Percentiles rank a stretch among this genome's conserved stretches.
These are phyloP conservation scores for Cyrtodaria siliqua DNA, from an alignment of 2,888 invertebrate species.

Conservation along the genomic window DNA sequence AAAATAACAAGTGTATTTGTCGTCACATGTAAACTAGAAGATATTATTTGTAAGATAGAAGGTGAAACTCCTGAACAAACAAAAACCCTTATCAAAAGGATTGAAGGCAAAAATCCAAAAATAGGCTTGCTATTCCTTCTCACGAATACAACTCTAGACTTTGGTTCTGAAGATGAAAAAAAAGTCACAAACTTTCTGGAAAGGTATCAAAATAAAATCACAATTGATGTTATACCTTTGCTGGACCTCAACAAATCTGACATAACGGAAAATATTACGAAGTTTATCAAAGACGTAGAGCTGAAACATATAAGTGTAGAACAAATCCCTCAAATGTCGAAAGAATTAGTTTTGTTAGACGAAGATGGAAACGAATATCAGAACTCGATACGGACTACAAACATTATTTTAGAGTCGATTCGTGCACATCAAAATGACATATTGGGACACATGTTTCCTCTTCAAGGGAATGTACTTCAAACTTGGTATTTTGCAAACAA, in stretches of 20 bases:
- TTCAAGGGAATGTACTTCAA: background rate
- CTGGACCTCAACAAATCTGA: background rate
- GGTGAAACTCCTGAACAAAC: too few relatives aligned
- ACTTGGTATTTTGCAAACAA: background rate
- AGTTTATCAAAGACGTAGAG: background rate
- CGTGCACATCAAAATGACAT: too few relatives aligned
- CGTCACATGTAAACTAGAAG: background rate
- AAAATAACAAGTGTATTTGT: conserved; percentile 4
- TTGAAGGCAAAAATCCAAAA: background rate
- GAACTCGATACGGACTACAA: too few relatives aligned
- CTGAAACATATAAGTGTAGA: too few relatives aligned
- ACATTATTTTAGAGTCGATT: too few relatives aligned
- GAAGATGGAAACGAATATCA: too few relatives aligned
- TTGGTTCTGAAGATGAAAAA: background rate
- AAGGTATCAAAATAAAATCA: background rate
- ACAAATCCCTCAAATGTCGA: too few relatives aligned
- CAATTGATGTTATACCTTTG: background rate
- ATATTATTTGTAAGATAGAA: too few relatives aligned
- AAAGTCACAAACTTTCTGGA: background rate
- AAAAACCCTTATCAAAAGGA: background rate
- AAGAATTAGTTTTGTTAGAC: too few relatives aligned
- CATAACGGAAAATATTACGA: background rate
- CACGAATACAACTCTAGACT: background rate
- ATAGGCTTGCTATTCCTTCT: background rate
- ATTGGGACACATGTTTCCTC: background rate